Evolutionary conservation across 2,797 vertebrate genomes (phyloP).

Genomic region (Acipenser oxyrinchus): DNA sequence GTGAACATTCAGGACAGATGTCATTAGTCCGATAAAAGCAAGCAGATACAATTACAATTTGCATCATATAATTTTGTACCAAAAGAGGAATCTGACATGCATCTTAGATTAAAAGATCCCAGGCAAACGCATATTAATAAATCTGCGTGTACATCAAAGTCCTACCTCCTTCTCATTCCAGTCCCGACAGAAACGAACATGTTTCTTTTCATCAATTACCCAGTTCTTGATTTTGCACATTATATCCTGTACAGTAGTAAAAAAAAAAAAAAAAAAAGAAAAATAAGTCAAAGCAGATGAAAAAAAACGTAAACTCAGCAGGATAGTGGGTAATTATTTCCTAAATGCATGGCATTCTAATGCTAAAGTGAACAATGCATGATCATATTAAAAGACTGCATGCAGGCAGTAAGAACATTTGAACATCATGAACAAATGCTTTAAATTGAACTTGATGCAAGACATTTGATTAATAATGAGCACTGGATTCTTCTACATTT

Average conservation of each 20-base stretch:
- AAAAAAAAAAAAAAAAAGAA: constrained; percentile 55
- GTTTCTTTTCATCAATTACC: constrained; percentile 90
- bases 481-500: no score
- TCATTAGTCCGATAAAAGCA: constrained; percentile 49
- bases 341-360: constrained; percentile 64
- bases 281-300: constrained; percentile 72
- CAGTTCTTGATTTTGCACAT: constrained; percentile 96
- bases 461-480: constrained; percentile 15
- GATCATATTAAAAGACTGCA: constrained; percentile 50
- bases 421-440: constrained; percentile 49
- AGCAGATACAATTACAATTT: constrained; percentile 39
- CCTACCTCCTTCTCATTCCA: constrained; percentile 94
- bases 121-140: constrained; percentile 43
- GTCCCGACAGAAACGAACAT: constrained; percentile 80
- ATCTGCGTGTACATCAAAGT: constrained; percentile 55
- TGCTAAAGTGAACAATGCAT: constrained; percentile 60
- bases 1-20: constrained; percentile 54
- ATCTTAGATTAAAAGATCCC: constrained; percentile 44
- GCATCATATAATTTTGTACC: constrained; percentile 38
- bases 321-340: constrained; percentile 76
- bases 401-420: constrained; percentile 30
- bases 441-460: constrained; percentile 41
- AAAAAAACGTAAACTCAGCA: constrained; percentile 72
- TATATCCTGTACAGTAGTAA: constrained; percentile 80
- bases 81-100: constrained; percentile 37